Conservation (phyloP, 2,113 vertebrate genomes). For the Xiphias gladius region DNA sequence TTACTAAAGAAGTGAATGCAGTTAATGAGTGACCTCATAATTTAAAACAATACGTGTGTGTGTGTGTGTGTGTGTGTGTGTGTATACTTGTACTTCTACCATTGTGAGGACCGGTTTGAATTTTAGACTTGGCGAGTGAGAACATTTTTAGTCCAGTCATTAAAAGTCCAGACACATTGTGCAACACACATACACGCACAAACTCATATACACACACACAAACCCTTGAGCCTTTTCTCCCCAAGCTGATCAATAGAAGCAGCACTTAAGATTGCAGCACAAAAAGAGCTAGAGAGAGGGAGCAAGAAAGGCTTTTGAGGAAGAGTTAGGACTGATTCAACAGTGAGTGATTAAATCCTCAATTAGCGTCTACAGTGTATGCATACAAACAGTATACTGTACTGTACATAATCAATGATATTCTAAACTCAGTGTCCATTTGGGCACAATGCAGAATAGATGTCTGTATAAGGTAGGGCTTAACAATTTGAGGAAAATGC, state of each 20-base stretch:
- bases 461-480: too few species aligned
- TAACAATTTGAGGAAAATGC: too few species aligned
- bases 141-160: constrained; percentile 35
- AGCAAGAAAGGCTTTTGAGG: constrained; percentile 9
- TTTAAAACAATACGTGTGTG: not conserved
- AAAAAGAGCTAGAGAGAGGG: constrained; percentile 11
- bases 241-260: constrained; percentile 54
- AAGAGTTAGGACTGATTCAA: constrained; percentile 19
- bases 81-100: too few species aligned
- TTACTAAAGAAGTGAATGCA: too few species aligned
- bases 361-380: not conserved
- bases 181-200: constrained; percentile 18
- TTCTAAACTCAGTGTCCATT: not conserved
- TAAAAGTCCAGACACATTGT: constrained; percentile 70
- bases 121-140: too few species aligned
- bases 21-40: too few species aligned
- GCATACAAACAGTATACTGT: not conserved
- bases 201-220: constrained; percentile 25
- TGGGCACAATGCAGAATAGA: too few species aligned
- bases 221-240: constrained; percentile 21
- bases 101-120: too few species aligned
- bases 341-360: not conserved
- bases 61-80: not conserved
- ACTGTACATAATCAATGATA: not conserved
- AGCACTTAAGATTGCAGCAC: constrained; percentile 56